A percentile compares a stretch with the other conserved stretches of the same genome.
Evolutionary conservation across 2,797 vertebrate species (phyloP).

Genomic region (Hephaestus fuliginosus): DNA sequence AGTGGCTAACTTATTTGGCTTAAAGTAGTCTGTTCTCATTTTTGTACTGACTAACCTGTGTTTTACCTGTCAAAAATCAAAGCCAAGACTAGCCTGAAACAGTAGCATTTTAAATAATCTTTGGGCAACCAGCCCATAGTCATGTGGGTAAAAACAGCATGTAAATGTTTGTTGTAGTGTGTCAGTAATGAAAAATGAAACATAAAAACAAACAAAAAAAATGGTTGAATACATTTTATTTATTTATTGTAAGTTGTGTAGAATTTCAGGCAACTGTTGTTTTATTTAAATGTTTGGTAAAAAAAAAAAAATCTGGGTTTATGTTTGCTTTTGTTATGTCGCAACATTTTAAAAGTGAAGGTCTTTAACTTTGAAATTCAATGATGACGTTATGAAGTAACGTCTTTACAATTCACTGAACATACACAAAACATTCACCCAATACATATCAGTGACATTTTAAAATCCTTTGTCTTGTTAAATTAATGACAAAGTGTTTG

Average conservation of each 20-base stretch:
- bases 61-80: background rate
- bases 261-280: conserved; percentile 9
- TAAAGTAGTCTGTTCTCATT: background rate
- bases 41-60: background rate
- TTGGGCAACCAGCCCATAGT: conserved; percentile 5
- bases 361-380: conserved; percentile 1
- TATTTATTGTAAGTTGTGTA: conserved; percentile 27
- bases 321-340: conserved; percentile 24
- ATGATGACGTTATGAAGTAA: background rate
- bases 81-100: background rate
- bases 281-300: conserved; percentile 23
- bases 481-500: conserved; percentile 25
- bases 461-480: conserved; percentile 31
- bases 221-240: background rate
- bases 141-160: background rate
- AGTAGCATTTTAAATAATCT: background rate
- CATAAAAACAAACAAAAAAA: background rate
- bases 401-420: background rate
- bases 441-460: conserved; percentile 44
- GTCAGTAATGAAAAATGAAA: conserved; percentile 1
- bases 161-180: conserved; percentile 5
- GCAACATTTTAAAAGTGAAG: conserved; percentile 8
- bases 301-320: conserved; percentile 14
- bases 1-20: background rate
- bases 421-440: conserved; percentile 12